Evolutionary conservation across 2,797 vertebrate species (phyloP), one percentile per base, ranked within the genome.

Genomic region (Apogon hyalosoma): DNA sequence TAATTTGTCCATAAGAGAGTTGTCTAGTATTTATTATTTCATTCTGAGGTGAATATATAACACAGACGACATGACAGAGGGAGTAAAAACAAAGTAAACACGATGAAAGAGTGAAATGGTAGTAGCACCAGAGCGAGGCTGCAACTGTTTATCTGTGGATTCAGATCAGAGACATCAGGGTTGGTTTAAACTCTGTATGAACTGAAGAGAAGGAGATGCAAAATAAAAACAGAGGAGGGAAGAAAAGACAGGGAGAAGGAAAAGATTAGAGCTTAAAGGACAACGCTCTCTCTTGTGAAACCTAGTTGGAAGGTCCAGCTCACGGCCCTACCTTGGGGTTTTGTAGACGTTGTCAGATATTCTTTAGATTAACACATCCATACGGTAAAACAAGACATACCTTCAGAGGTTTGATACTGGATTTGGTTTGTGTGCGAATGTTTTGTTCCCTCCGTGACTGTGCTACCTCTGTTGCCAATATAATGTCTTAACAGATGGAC

Each of bases 161-260:
- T 69, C 47, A 68, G 60, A 84, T 86, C 63, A 82, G 60, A 82
- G 73, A 61, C 57, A 36, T 60, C 3, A 9, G 54, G 56, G 58
- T 79, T 75, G 53, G 56, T 82, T 80, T 86, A 59, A 84, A 85
- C 83, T 85, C 45, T 69, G 40, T 7, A 5, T 61, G 68, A 84
- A 75, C 83, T 57, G 6, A 61, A 24, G 11, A 57, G 63, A 75
- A 39, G 47, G 65, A 43, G 47, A 55, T 10, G 39, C 11, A 42
- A 70, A 82, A 69, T 19, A 65, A 72, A 73, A 65, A 59, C 48
- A 80, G 42, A 8, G 15, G 19, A 54, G 3, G 48, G 16, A 56
- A 45, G 24, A 33, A 6, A 69, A 24, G 24, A 58, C n/a, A 61
- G 43, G 4, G 36, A 18, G 3, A 43, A 18, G 16, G 16, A 48